Percentiles rank a stretch among this genome's conserved stretches.
These are phyloP conservation scores for Sebastes diaconus DNA, from an alignment of 2,797 vertebrate species.

Conservation along the genomic window DNA sequence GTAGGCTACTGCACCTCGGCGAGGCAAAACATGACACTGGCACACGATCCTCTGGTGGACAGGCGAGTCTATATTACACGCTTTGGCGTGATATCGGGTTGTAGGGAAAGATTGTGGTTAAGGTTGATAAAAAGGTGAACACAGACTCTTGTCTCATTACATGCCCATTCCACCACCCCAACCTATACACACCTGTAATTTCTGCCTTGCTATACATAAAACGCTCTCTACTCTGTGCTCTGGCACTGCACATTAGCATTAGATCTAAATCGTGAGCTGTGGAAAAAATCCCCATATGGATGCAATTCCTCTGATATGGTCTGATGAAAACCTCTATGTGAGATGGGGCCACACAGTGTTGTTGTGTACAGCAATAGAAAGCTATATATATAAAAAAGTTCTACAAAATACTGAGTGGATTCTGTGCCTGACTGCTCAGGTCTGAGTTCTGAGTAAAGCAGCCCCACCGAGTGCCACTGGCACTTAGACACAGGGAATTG, in stretches of 20 bases:
- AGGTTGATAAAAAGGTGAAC: background rate
- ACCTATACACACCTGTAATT: background rate
- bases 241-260: background rate
- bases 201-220: background rate
- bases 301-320: background rate
- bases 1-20: no score
- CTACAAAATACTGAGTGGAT: background rate
- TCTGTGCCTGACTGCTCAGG: background rate
- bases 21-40: no score
- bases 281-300: background rate
- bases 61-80: background rate
- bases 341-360: background rate
- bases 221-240: background rate
- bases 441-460: constrained; percentile 24
- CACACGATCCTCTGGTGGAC: background rate
- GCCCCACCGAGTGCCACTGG: constrained; percentile 10
- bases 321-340: background rate
- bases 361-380: background rate
- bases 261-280: background rate
- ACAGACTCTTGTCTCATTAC: background rate
- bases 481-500: constrained; percentile 33
- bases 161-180: background rate
- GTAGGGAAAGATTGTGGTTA: background rate
- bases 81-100: background rate
- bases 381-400: background rate